phyloP scores from a whole-genome alignment of 2,113 vertebrate species.

The Catharus bicknelli region DNA sequence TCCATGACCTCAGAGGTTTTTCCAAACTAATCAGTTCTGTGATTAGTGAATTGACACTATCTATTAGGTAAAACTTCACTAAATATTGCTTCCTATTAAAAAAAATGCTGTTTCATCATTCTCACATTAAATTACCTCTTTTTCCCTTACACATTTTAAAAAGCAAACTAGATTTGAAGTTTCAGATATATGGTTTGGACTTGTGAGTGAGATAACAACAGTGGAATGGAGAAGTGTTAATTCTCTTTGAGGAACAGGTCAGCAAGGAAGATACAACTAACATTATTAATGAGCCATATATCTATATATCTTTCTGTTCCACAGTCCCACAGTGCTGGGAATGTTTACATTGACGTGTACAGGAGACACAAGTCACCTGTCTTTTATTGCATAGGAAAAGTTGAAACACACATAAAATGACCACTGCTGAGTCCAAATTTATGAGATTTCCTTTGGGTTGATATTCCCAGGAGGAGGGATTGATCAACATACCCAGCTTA shows the following conservation, averaged over 20 bases:
- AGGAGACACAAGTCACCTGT: fast-evolving
- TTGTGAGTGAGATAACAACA: neutral
- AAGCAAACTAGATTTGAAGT: neutral
- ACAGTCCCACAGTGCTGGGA: neutral
- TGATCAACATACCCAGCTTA: neutral
- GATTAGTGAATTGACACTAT: neutral
- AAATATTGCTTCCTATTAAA: neutral
- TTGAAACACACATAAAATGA: neutral
- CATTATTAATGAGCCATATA: neutral
- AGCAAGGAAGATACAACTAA: neutral
- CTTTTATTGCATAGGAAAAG: neutral
- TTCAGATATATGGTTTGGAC: neutral
- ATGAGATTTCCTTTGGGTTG: neutral
- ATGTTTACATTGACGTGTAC: neutral
- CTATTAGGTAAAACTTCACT: neutral
- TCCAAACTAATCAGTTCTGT: neutral
- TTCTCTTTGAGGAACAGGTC: neutral
- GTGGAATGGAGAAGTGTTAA: neutral
- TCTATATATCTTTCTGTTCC: neutral
- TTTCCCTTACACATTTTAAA: neutral
- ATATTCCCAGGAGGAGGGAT: neutral
- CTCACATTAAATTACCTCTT: neutral
- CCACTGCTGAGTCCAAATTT: neutral
- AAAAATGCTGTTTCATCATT: neutral
- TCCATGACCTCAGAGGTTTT: neutral